These are phyloP conservation scores for Argopecten irradians DNA, from an alignment of 1,140 invertebrate species.

Conservation along the genomic window DNA sequence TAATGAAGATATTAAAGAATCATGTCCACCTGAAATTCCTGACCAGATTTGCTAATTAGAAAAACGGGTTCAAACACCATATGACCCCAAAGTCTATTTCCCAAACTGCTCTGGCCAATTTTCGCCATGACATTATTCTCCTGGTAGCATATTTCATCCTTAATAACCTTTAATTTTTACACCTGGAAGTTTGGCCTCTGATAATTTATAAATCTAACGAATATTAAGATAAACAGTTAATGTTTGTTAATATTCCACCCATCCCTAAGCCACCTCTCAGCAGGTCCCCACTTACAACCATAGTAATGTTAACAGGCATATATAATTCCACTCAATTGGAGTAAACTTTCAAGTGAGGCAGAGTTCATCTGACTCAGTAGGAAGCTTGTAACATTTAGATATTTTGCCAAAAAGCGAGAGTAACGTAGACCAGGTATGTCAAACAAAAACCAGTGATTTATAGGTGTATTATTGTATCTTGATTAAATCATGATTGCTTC, in stretches of 20 bases:
- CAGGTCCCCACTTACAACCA: neutral
- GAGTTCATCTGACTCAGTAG: neutral
- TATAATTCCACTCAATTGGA: neutral
- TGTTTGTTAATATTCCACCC: neutral
- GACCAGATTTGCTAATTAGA: neutral
- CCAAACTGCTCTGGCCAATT: neutral
- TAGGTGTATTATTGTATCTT: neutral
- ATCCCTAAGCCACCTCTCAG: neutral
- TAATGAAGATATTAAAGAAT: neutral
- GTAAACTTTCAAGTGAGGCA: constrained; percentile 12
- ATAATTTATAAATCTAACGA: neutral
- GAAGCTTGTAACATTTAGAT: neutral
- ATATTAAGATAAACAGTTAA: neutral
- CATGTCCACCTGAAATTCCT: constrained; percentile 15
- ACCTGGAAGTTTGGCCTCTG: neutral
- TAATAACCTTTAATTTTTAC: neutral
- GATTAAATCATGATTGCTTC: neutral
- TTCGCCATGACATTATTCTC: neutral
- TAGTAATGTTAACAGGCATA: neutral
- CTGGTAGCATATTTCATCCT: neutral
- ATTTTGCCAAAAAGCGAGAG: constrained; percentile 4
- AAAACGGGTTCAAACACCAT: neutral
- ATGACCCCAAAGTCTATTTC: neutral
- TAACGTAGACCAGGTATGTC: neutral
- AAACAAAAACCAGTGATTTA: constrained; percentile 17